Evolutionary conservation across 2,888 invertebrate genomes (phyloP), one percentile per base, ranked within the genome.

Genomic region (Cheiracanthium punctorium): DNA sequence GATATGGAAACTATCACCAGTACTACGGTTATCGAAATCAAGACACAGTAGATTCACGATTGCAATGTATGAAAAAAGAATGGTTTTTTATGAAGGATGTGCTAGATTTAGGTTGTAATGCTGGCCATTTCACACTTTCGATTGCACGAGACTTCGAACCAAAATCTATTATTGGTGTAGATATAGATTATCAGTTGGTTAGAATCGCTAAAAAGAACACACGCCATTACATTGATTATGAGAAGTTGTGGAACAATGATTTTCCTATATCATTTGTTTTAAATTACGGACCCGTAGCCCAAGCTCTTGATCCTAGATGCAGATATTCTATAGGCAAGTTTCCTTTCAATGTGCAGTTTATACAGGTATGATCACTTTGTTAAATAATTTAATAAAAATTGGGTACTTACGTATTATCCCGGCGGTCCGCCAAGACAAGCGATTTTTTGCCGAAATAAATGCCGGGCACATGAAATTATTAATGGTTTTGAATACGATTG

Each of bases 81-180:
- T 93, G 98, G 91, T 98, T 99, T 91, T 93, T 33, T 10, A n/a
- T n/a, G 12, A 69, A 69, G 33, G 96, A 97, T 92, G 95, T 99
- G 64, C 93, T 99, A 89, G 99, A 99, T 91, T 96, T 99, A 90
- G 99, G 99, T n/a, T 99, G 99, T 92, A 99, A 99, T 92, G 96
- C 97, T 87, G 99, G 99, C 0, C 97, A 98, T 91, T 94, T 99
- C 89, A 97, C 99, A 8, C 94, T 98, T 64, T 95, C 96, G 0
- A 94, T 99, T 67, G 99, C 97, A 0, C 94, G 96, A 88, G 96
- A 97, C 90, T 95, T 97, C 89, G 94, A 94, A 43, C 98, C 98
- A 1, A 94, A 94, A 88, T 95, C 95, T 89, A 95, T 98, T 82
- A 89, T 96, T 80, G 99, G 99, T 87, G 95, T 99, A 89, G 99